Evolutionary conservation across 2,797 vertebrate genomes (phyloP).

Genomic region (Darevskia nairensis): DNA sequence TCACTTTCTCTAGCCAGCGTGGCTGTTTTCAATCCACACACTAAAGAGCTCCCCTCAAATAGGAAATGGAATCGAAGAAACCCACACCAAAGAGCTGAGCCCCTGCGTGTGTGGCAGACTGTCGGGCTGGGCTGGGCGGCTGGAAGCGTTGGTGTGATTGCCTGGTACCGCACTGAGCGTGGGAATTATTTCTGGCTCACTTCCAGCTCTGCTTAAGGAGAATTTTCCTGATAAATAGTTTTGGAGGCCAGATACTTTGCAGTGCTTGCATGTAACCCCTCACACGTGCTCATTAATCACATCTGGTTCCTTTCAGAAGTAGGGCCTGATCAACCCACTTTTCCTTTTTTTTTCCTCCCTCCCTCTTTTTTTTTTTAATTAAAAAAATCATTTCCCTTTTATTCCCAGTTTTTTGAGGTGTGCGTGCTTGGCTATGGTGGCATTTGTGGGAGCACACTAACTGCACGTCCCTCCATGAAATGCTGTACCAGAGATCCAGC

Average conservation of each 20-base stretch:
- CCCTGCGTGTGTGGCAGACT: neutral
- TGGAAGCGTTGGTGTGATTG: constrained; percentile 4
- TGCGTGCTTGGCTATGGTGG: neutral
- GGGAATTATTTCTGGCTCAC: constrained; percentile 15
- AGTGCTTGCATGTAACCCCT: neutral
- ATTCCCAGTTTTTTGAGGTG: neutral
- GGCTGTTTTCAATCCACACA: constrained; percentile 4
- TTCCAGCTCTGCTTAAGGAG: constrained; percentile 7
- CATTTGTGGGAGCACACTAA: neutral
- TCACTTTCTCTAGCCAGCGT: neutral
- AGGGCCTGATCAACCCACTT: neutral
- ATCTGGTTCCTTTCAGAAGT: neutral
- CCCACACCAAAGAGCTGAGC: neutral
- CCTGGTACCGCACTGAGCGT: constrained; percentile 17
- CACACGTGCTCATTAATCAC: neutral
- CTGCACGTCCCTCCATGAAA: neutral
- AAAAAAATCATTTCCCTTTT: neutral
- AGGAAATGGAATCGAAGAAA: neutral
- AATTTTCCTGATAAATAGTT: constrained; percentile 25
- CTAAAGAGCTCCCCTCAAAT: neutral
- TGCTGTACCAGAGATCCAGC: neutral
- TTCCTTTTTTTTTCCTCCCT: neutral
- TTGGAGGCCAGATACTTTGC: constrained; percentile 23
- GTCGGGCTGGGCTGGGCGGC: neutral
- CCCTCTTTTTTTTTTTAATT: neutral